Conservation (phyloP, 2,797 vertebrate genomes). For the Remorina albescens region DNA sequence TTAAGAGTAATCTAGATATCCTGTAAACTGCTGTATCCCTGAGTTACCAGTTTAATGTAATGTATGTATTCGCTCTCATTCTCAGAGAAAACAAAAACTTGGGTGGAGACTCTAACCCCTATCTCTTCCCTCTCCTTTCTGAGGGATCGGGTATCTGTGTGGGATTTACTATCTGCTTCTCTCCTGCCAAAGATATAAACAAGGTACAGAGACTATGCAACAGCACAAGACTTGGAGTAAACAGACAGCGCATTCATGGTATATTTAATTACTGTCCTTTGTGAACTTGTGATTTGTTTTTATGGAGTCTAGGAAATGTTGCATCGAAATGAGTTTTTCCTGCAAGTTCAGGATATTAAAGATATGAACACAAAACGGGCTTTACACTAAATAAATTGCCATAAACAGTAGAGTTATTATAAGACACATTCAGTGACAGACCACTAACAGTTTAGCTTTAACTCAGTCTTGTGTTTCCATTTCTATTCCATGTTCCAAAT, state of each 20-base stretch:
- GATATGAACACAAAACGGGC: neutral
- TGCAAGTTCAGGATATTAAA: neutral
- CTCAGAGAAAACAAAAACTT: constrained; percentile 17
- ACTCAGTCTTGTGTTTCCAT: constrained; percentile 17
- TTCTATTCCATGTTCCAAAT: constrained; percentile 7
- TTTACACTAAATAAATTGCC: neutral
- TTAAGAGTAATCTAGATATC: neutral
- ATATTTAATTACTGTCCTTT: neutral
- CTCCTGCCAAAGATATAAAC: constrained; percentile 10
- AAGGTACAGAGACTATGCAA: constrained; percentile 9
- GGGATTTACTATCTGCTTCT: constrained; percentile 6
- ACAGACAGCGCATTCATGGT: no score
- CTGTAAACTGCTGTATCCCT: neutral
- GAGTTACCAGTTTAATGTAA: neutral
- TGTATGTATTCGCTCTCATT: neutral
- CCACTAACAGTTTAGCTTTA: neutral
- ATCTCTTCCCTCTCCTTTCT: neutral
- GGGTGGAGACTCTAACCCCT: constrained; percentile 14
- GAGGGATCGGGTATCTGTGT: neutral
- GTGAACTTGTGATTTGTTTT: neutral
- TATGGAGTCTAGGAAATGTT: neutral
- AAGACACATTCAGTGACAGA: no score
- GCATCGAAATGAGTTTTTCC: neutral
- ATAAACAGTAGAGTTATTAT: no score
- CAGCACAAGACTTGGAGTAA: neutral